A percentile compares a stretch with the other conserved stretches of the same genome.
phyloP scores from a whole-genome alignment of 2,113 vertebrate species.

The Erythrocercus mccallii region DNA sequence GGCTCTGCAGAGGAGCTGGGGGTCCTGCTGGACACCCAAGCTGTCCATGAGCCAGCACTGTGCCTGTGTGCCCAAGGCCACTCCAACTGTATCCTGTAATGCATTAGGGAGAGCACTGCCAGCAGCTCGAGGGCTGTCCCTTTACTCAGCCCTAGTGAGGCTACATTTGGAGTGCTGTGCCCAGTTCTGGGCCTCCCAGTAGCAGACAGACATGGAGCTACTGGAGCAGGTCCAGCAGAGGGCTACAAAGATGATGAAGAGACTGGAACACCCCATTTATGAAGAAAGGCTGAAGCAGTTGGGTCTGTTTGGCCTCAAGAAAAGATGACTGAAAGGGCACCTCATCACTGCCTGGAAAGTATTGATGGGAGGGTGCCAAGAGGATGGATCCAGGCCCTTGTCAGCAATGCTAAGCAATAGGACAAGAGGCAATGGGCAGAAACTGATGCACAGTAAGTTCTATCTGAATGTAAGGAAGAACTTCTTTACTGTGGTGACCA shows the following conservation, averaged over 20 bases:
- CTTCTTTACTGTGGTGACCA: neutral
- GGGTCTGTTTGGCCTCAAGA: neutral
- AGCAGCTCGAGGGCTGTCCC: neutral
- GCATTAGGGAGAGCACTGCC: neutral
- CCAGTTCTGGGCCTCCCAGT: neutral
- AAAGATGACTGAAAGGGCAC: accelerated
- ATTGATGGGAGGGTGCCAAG: neutral
- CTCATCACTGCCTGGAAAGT: too few relatives aligned
- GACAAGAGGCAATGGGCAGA: neutral
- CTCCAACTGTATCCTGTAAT: neutral
- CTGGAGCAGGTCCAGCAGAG: neutral
- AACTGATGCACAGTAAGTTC: neutral
- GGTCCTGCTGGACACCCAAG: neutral
- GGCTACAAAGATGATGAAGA: neutral
- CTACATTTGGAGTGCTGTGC: neutral
- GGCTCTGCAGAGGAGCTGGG: neutral
- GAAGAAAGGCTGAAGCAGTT: neutral
- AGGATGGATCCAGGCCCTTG: neutral
- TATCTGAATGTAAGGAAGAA: neutral
- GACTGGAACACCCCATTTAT: neutral
- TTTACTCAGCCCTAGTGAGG: neutral
- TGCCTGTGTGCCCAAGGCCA: neutral
- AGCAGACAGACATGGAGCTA: neutral
- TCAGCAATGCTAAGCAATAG: neutral
- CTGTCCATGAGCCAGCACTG: neutral